Percentiles rank a stretch among this genome's conserved stretches.
These are phyloP conservation scores for Agrypnus murinus DNA, from an alignment of 2,888 invertebrate genomes.

Conservation along the genomic window DNA sequence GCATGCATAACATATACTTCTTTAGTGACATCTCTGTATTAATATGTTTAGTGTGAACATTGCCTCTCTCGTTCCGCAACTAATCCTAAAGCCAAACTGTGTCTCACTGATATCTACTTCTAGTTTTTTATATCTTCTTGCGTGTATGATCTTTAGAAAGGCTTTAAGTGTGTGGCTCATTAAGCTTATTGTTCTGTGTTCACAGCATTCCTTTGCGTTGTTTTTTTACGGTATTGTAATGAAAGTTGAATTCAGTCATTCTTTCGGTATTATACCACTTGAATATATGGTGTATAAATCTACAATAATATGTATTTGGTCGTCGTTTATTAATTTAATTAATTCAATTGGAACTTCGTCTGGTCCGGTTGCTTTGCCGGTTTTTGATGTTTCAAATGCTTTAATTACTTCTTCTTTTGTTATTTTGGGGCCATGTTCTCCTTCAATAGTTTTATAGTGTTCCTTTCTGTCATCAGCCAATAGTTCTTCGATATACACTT, in stretches of 20 bases:
- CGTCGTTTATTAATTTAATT: conserved; percentile 7
- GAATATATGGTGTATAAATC: conserved; percentile 42
- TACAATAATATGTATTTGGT: neutral
- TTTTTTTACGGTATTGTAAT: conserved; percentile 48
- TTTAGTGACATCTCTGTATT: conserved; percentile 37
- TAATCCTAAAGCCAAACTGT: neutral
- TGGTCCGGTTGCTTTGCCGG: conserved; percentile 9
- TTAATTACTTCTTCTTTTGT: conserved; percentile 11
- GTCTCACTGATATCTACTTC: conserved; percentile 1
- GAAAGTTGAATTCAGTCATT: conserved; percentile 42
- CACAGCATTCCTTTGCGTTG: conserved; percentile 39
- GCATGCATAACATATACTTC: conserved; percentile 28
- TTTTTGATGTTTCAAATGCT: conserved; percentile 7
- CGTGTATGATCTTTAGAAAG: neutral
- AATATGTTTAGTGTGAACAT: conserved; percentile 33
- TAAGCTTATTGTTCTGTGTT: neutral
- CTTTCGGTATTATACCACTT: conserved; percentile 36
- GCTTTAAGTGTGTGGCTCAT: neutral
- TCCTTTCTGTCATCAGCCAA: conserved; percentile 14
- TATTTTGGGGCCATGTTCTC: conserved; percentile 4
- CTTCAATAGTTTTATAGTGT: too few species aligned
- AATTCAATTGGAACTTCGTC: conserved; percentile 9
- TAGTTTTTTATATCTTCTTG: conserved; percentile 2
- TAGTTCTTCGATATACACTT: neutral
- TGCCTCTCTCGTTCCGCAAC: conserved; percentile 4